A percentile compares a stretch with the other conserved stretches of the same genome.
phyloP scores from a whole-genome alignment of 2,888 invertebrate species.

The Eupithecia dodoneata region DNA sequence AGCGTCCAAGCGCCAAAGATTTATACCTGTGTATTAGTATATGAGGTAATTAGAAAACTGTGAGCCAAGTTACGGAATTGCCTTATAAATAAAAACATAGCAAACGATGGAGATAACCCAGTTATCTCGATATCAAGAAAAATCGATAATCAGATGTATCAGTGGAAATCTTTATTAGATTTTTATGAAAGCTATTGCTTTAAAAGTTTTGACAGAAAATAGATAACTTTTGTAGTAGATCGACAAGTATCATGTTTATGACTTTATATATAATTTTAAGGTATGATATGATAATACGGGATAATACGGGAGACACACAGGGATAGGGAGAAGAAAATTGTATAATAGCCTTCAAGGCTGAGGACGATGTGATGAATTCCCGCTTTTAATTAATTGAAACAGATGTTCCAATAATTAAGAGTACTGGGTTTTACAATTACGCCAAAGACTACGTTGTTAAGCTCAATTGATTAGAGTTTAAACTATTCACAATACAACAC shows the following conservation, averaged over 20 bases:
- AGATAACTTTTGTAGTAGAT: not conserved
- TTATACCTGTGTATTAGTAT: constrained; percentile 45
- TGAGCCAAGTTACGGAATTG: not conserved
- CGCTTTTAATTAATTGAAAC: constrained; percentile 33
- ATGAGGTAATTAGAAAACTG: constrained; percentile 24
- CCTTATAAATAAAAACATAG: not conserved
- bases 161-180: not conserved
- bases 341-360: constrained; percentile 16
- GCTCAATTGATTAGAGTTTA: constrained; percentile 5
- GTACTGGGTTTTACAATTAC: constrained; percentile 15
- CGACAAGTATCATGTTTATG: not conserved
- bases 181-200: not conserved
- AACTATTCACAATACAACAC: not conserved
- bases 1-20: constrained; percentile 57
- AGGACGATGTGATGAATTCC: constrained; percentile 22
- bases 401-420: constrained; percentile 26
- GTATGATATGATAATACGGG: no score
- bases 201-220: not conserved
- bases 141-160: not conserved
- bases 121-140: not conserved
- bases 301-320: no score
- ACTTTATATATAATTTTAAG: not conserved
- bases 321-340: not conserved
- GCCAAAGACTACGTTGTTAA: constrained; percentile 3
- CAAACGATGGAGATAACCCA: not conserved